Evolutionary conservation across 2,888 invertebrate genomes (phyloP), one percentile per base, ranked within the genome.

Genomic region (Oligia fasciuncula): DNA sequence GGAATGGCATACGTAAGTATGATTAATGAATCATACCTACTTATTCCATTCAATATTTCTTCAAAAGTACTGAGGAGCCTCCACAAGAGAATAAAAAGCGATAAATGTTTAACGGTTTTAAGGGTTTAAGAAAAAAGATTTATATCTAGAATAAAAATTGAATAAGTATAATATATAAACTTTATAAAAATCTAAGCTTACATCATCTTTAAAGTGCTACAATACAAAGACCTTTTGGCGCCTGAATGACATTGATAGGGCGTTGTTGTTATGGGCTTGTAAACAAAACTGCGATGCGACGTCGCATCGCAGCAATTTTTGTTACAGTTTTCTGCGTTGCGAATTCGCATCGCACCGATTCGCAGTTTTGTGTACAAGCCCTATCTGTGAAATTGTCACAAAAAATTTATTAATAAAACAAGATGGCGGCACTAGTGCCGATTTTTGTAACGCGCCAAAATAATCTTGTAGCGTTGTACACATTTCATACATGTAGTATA

Each of bases 401-500:
- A 71, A 51, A 51, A 51, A 13, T 51, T 8, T 6, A 49, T 8
- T 23, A 35, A 54, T 14, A 51, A 70, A 43, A 40, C 65, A n/a
- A 17, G 5, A 63, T 40, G n/a, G 9, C 11, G 17, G 17, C 6
- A 6, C 40, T 62, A 71, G 0, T 6, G 13, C 19, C n/a, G 40
- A n/a, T 4, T 9, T 17, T 0, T 0, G n/a, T 17, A 40, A 40
- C 13, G n/a, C 40, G 19, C 19, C 66, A 3, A n/a, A 73, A 19
- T 1, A 74, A 73, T 2, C 40, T 71, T 71, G 74, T 51, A 51
- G 9, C n/a, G 51, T 14, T 74, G 71, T 71, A 91, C 82, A 88
- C 90, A 93, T 88, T 93, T 93, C 67, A 92, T 83, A 83, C 91
- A 90, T 67, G 89, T 88, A 11, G 90, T 88, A 9, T 84, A 76